Conservation (phyloP, 2,113 vertebrate genomes). For the Oreochromis aureus region DNA sequence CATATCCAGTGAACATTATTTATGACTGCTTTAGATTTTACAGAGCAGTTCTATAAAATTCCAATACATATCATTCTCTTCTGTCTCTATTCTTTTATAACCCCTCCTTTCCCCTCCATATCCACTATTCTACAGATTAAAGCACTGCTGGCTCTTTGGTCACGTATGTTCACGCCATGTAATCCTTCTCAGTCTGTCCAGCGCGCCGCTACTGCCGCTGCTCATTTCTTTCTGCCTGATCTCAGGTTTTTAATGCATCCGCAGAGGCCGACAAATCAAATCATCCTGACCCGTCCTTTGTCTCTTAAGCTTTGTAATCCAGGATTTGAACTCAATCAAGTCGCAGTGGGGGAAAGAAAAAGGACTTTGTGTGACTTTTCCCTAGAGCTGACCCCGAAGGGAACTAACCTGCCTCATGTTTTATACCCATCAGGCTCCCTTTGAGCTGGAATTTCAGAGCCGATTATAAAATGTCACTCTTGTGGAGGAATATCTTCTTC, state of each 20-base stretch:
- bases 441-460: not conserved
- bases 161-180: not conserved
- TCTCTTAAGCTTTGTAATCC: conserved; percentile 44
- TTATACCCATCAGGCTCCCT: not conserved
- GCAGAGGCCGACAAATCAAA: conserved; percentile 5
- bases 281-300: conserved; percentile 27
- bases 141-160: not conserved
- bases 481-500: not conserved
- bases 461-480: not conserved
- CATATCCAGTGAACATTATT: not conserved
- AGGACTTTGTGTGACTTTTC: not conserved
- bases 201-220: not conserved
- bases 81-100: not conserved
- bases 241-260: not conserved
- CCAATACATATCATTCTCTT: not conserved
- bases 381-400: not conserved
- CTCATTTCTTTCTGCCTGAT: not conserved
- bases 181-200: conserved; percentile 7
- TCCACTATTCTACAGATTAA: conserved; percentile 8
- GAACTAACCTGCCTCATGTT: not conserved
- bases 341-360: not conserved
- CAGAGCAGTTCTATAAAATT: not conserved
- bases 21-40: not conserved
- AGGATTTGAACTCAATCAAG: conserved; percentile 35
- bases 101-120: not conserved